A percentile compares a stretch with the other conserved stretches of the same genome.
phyloP scores from a whole-genome alignment of 1,140 invertebrate species.

The Akabosia matsudoensis region DNA sequence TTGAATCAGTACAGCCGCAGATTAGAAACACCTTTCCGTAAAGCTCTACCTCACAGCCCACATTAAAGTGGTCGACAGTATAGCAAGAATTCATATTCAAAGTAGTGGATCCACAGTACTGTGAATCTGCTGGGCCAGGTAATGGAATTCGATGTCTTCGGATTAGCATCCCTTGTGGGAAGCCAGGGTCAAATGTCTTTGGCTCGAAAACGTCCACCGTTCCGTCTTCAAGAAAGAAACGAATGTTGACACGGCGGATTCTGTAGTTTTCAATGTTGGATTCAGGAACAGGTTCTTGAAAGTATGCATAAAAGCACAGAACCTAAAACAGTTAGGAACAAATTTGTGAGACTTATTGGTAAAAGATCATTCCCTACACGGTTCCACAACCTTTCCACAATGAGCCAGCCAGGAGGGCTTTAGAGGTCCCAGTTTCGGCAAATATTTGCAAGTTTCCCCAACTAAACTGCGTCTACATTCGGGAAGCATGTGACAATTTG shows the following conservation, averaged over 20 bases:
- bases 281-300: conserved; percentile 76
- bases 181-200: conserved; percentile 65
- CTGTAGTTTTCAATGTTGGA: conserved; percentile 63
- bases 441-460: conserved; percentile 1
- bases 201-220: conserved; percentile 81
- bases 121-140: conserved; percentile 62
- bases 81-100: too few species aligned
- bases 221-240: conserved; percentile 85
- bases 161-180: conserved; percentile 59
- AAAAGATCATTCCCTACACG: not conserved
- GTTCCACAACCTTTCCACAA: not conserved
- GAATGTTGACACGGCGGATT: conserved; percentile 74
- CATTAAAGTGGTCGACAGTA: conserved; percentile 68
- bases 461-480: not conserved
- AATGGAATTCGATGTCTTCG: conserved; percentile 69
- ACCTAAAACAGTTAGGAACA: conserved; percentile 57
- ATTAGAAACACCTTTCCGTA: conserved; percentile 75
- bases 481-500: conserved; percentile 9
- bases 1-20: conserved; percentile 77
- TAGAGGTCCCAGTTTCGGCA: not conserved
- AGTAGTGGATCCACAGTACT: too few species aligned
- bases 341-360: not conserved
- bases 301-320: conserved; percentile 76
- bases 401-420: conserved; percentile 2
- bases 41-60: conserved; percentile 69